Evolutionary conservation across 2,113 vertebrate species (phyloP), one percentile per base, ranked within the genome.

Genomic region (Quiscalus mexicanus): DNA sequence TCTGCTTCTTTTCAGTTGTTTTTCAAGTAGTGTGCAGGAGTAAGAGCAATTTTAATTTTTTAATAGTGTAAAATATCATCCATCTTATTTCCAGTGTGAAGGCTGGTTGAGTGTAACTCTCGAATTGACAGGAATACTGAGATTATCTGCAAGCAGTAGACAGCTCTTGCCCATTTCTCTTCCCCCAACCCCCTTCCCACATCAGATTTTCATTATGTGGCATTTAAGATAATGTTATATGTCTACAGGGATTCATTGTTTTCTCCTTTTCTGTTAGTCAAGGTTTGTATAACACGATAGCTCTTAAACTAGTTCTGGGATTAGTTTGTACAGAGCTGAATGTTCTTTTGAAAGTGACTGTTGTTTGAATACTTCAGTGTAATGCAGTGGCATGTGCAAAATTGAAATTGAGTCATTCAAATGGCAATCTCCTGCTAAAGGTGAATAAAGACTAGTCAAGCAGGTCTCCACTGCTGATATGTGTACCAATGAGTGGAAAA

Each of bases 181-280:
- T n/a, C 6, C 31, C 31, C 11, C 1, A 0, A 19, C 5, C 19
- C 17, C 13, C 6, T 45, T 27, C 22, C 12, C 7, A 7, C 20
- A n/a, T 70, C 39, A 67, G 56, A 39, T 58, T 84, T 81, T 63
- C 5, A 67, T 91, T 81, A 55, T 89, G 37, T 88, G 28, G 25
- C 28, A 28, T 79, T 68, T 79, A 60, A 90, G 62, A 31, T 86
- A 35, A 33, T 0, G 10, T 78, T 50, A 4, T 56, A 25, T 47
- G 24, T 69, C 63, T 73, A 12, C n/a, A 69, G 65, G 33, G 56
- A 33, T 65, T 77, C 8, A 25, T 25, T 68, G 39, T 74, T 81
- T 93, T 87, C 30, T 86, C 17, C 12, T 85, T 87, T 80, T 65
- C 50, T 60, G 10, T 92, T 91, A 63, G 60, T 70, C 64, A 90